Evolutionary conservation across 2,113 vertebrate genomes (phyloP).

Genomic region (Chionomys nivalis): DNA sequence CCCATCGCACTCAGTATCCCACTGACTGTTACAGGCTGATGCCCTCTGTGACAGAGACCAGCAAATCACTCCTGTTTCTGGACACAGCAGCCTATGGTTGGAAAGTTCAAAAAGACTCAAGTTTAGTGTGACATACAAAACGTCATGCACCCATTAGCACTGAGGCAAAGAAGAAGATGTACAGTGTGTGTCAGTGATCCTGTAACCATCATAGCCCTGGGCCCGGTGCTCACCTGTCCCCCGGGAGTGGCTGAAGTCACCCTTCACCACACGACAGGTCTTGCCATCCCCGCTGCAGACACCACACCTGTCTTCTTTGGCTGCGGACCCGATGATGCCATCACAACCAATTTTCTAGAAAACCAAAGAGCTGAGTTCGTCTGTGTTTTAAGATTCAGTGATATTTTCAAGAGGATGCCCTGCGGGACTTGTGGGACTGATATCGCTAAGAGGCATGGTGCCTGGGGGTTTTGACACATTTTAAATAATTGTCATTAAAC

Average conservation of each 20-base stretch:
- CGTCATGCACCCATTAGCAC: accelerated
- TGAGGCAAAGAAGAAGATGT: not conserved
- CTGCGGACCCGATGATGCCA: slow-evolving; percentile 94
- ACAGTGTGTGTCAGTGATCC: accelerated
- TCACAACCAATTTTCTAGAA: slow-evolving; percentile 96
- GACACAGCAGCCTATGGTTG: not conserved
- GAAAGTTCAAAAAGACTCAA: not conserved
- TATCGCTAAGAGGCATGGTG: not conserved
- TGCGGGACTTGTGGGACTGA: not conserved
- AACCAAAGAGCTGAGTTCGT: slow-evolving; percentile 81
- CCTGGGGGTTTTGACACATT: no score
- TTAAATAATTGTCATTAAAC: not conserved
- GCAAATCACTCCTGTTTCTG: not conserved
- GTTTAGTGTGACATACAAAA: not conserved
- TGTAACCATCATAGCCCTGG: not conserved
- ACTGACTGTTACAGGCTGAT: not conserved
- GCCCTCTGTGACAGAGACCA: not conserved
- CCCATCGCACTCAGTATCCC: not conserved
- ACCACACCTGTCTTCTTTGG: slow-evolving; percentile 96
- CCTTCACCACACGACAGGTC: slow-evolving; percentile 96
- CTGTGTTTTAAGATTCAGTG: slow-evolving; percentile 7
- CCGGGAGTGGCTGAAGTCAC: slow-evolving; percentile 95
- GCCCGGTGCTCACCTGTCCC: not conserved
- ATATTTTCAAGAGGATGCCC: not conserved
- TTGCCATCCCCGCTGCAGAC: slow-evolving; percentile 95